Percentiles rank a stretch among this genome's conserved stretches.
phyloP scores from a whole-genome alignment of 2,888 invertebrate genomes.

The Argyresthia albistria region DNA sequence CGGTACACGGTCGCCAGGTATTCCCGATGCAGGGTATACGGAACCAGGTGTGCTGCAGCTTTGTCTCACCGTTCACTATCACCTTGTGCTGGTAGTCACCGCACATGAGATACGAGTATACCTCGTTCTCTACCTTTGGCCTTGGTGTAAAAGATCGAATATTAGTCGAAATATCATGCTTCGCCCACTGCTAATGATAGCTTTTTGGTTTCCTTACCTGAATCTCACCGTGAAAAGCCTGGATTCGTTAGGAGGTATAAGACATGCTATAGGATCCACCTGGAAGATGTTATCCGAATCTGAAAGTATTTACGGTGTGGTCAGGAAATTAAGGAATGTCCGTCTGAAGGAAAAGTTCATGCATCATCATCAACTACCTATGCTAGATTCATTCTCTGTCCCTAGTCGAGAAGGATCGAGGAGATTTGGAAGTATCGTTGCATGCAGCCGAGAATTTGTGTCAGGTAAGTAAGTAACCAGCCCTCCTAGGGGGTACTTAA shows the following conservation, averaged over 20 bases:
- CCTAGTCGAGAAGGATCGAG: too few species aligned
- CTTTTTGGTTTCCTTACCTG: constrained; percentile 27
- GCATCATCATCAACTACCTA: too few species aligned
- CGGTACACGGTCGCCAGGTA: constrained; percentile 51
- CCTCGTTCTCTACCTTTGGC: constrained; percentile 45
- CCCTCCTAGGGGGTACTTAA: too few species aligned
- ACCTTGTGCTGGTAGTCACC: constrained; percentile 50
- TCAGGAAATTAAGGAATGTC: background rate
- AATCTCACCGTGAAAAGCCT: constrained; percentile 54
- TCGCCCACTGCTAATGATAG: background rate
- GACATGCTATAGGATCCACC: constrained; percentile 44
- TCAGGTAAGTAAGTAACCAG: too few species aligned
- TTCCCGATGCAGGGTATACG: constrained; percentile 58
- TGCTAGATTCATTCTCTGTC: too few species aligned
- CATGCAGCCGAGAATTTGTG: too few species aligned
- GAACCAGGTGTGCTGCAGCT: constrained; percentile 50
- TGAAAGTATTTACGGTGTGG: constrained; percentile 21
- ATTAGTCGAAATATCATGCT: background rate
- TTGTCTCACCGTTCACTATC: constrained; percentile 17
- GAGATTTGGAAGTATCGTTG: too few species aligned
- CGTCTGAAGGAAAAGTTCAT: too few species aligned
- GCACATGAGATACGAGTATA: constrained; percentile 48
- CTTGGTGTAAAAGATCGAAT: constrained; percentile 18
- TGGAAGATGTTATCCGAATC: constrained; percentile 54
- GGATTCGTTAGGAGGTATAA: constrained; percentile 54